phyloP scores from a whole-genome alignment of 1,140 invertebrate genomes.

The Drosophila bocki region DNA sequence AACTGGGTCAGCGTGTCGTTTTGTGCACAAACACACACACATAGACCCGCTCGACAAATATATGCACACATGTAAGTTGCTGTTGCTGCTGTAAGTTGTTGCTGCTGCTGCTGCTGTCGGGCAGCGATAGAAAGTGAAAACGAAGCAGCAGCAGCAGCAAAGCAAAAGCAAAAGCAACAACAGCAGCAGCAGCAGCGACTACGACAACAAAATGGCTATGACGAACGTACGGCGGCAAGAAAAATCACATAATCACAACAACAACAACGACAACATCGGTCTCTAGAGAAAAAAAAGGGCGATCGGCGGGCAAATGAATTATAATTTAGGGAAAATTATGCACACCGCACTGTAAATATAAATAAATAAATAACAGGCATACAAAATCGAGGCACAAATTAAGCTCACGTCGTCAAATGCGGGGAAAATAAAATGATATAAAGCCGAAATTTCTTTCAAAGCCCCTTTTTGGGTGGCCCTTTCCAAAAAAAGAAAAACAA shows the following conservation, averaged over 20 bases:
- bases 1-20: slow-evolving; percentile 83
- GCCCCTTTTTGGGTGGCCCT: slow-evolving; percentile 55
- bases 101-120: slow-evolving; percentile 51
- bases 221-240: slow-evolving; percentile 71
- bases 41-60: slow-evolving; percentile 48
- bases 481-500: slow-evolving; percentile 33
- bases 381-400: slow-evolving; percentile 65
- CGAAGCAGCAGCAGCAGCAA: slow-evolving; percentile 55
- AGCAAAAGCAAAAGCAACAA: slow-evolving; percentile 34
- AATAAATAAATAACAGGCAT: slow-evolving; percentile 72
- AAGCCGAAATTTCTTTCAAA: slow-evolving; percentile 52
- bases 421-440: slow-evolving; percentile 38
- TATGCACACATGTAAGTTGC: slow-evolving; percentile 80
- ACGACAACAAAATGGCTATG: slow-evolving; percentile 81
- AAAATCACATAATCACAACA: slow-evolving; percentile 75
- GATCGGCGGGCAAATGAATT: slow-evolving; percentile 67
- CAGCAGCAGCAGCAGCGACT: slow-evolving; percentile 57
- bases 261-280: slow-evolving; percentile 14
- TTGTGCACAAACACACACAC: slow-evolving; percentile 57
- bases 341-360: slow-evolving; percentile 72
- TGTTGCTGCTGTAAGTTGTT: slow-evolving; percentile 56
- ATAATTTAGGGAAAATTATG: slow-evolving; percentile 84
- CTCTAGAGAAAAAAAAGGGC: slow-evolving; percentile 29
- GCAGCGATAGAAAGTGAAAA: slow-evolving; percentile 82
- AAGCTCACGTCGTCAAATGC: slow-evolving; percentile 51